Evolutionary conservation across 2,113 vertebrate species (phyloP).

Genomic region (Leuciscus idus): DNA sequence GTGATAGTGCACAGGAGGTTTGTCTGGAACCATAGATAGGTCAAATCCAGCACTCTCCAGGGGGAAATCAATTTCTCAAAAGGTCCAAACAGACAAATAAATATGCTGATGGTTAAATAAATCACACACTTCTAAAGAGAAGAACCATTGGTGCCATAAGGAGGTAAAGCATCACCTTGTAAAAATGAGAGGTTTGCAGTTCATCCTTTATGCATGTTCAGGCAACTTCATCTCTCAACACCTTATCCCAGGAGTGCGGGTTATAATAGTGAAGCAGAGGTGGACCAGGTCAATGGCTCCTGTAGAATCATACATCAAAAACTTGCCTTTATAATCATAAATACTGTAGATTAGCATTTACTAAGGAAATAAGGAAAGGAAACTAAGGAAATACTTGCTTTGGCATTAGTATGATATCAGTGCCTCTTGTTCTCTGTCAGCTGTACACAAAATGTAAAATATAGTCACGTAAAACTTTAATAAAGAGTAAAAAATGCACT

Average conservation of each 20-base stretch:
- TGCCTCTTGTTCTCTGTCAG: too few species aligned
- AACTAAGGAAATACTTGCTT: too few species aligned
- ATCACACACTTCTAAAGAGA: slow-evolving; percentile 60
- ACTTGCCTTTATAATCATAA: not conserved
- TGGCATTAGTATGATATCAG: too few species aligned
- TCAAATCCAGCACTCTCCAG: slow-evolving; percentile 48
- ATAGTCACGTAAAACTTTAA: too few species aligned
- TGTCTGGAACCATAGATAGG: slow-evolving; percentile 53
- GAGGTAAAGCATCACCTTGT: slow-evolving; percentile 50
- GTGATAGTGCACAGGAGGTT: slow-evolving; percentile 15
- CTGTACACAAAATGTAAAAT: too few species aligned
- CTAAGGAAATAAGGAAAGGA: not conserved
- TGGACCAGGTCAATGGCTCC: not conserved
- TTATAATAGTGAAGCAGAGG: not conserved
- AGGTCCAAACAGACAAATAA: slow-evolving; percentile 65
- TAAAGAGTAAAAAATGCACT: too few species aligned
- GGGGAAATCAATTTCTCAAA: slow-evolving; percentile 59
- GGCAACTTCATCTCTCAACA: slow-evolving; percentile 26
- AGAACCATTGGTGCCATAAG: slow-evolving; percentile 19
- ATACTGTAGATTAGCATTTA: not conserved
- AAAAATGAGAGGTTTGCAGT: slow-evolving; percentile 49
- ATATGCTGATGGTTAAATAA: slow-evolving; percentile 70
- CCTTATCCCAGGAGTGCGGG: slow-evolving; percentile 59
- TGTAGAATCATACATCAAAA: slow-evolving; percentile 11
- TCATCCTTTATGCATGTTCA: slow-evolving; percentile 73